These are phyloP conservation scores for Diadema setosum DNA, from an alignment of 35 echinoderm and acorn worm species.

Conservation along the genomic window DNA sequence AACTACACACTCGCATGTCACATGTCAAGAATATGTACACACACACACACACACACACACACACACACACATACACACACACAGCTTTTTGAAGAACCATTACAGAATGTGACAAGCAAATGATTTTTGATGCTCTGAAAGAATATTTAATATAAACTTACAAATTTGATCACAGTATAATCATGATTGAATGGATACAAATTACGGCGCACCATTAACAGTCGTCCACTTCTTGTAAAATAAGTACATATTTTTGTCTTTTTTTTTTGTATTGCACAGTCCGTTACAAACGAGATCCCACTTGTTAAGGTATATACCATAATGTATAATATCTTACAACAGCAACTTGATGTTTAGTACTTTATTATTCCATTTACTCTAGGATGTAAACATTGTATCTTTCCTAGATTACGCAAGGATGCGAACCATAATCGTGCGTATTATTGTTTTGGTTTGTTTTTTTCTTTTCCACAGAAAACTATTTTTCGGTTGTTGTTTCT, in stretches of 20 bases:
- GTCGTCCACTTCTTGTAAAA: constrained; percentile 7
- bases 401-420: no score
- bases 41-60: not conserved
- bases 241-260: constrained; percentile 31
- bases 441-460: no score
- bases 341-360: not conserved
- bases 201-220: not conserved
- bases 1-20: not conserved
- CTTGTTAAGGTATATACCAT: no score
- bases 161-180: constrained; percentile 27
- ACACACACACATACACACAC: not conserved
- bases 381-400: no score
- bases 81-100: not conserved
- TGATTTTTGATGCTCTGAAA: constrained; percentile 2
- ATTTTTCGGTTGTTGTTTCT: no score
- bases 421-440: no score
- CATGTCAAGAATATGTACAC: not conserved
- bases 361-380: not conserved
- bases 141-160: constrained; percentile 38
- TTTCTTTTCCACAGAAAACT: no score
- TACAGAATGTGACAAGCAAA: not conserved
- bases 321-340: not conserved
- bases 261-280: constrained; percentile 35
- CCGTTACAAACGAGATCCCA: not conserved
- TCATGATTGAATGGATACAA: constrained; percentile 1